Conservation (phyloP, 2,888 invertebrate genomes). For the Chymomyza amoena region DNA sequence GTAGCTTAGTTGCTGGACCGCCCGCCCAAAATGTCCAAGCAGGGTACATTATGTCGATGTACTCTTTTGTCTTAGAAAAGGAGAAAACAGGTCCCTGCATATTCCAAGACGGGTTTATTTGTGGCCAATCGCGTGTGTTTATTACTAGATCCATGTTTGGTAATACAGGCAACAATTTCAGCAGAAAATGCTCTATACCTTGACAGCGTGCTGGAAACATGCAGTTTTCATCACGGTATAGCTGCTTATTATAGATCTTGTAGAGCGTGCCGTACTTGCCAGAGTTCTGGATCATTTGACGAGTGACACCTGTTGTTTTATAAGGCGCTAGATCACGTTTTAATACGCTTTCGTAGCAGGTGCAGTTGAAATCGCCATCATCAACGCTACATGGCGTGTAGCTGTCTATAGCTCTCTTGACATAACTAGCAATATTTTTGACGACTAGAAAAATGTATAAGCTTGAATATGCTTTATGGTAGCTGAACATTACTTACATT, state of each 20-base stretch:
- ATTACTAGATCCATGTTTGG: slow-evolving; percentile 91
- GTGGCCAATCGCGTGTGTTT: slow-evolving; percentile 96
- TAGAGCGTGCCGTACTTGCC: slow-evolving; percentile 85
- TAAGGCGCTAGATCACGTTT: slow-evolving; percentile 85
- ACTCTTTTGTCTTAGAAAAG: slow-evolving; percentile 92
- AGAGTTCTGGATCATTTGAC: slow-evolving; percentile 83
- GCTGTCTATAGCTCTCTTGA: slow-evolving; percentile 80
- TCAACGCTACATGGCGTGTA: slow-evolving; percentile 81
- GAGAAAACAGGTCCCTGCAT: slow-evolving; percentile 88
- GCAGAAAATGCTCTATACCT: slow-evolving; percentile 93
- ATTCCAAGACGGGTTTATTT: slow-evolving; percentile 79
- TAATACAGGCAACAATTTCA: slow-evolving; percentile 83
- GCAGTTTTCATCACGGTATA: slow-evolving; percentile 91
- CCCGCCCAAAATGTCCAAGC: slow-evolving; percentile 99
- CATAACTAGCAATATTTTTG: slow-evolving; percentile 77
- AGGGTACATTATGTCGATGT: slow-evolving; percentile 95
- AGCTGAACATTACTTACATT: slow-evolving; percentile 28
- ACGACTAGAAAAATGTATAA: slow-evolving; percentile 42
- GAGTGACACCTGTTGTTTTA: slow-evolving; percentile 83
- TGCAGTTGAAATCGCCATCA: slow-evolving; percentile 80
- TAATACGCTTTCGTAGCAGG: slow-evolving; percentile 84
- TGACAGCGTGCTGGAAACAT: slow-evolving; percentile 95
- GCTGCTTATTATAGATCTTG: slow-evolving; percentile 88
- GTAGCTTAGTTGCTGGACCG: slow-evolving; percentile 95
- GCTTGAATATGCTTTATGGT: not conserved